Evolutionary conservation across 1,140 invertebrate genomes (phyloP), one percentile per base, ranked within the genome.

Genomic region (Drosophila nannoptera): DNA sequence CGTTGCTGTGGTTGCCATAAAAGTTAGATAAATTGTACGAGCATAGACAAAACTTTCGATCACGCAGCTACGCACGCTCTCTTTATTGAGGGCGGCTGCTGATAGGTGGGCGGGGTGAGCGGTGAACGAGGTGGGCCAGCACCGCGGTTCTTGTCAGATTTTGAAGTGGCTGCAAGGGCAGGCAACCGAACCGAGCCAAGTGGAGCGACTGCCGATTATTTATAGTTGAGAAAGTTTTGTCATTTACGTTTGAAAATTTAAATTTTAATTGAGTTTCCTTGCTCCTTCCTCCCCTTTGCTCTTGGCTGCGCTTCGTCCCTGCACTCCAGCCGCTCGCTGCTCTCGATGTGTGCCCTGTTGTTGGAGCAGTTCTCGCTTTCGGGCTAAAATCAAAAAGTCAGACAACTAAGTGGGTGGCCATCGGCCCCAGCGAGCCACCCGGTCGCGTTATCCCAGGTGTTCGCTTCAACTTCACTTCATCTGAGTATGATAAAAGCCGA

Each of bases 221-320:
- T 84, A 84, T 84, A 84, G 81, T 84, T 84, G 81, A 80, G 74
- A 84, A 84, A 84, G 81, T 84, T 84, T 84, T 84, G 81, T 84
- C 81, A 84, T 84, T 84, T 84, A 81, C 81, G 81, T 84, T 86
- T 71, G 81, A 86, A 86, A 86, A 84, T 86, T 86, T 86, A 84
- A 84, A 84, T 84, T 84, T 84, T 84, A 84, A 84, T 84, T 84
- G 81, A 84, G 81, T 84, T 84, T 84, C 77, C 81, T 81, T 84
- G 73, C 70, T 67, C 42, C 33, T 48, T 14, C 56, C 0, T 9
- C 22, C 9, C 53, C 16, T 2, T 22, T 12, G 7, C 38, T 6
- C 4, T n/a, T 40, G 38, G 6, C 11, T 49, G 9, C 9, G 45
- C 45, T 4, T 4, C 16, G 7, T 22, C 32, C 2, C 36, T 52